Evolutionary conservation across 2,113 vertebrate genomes (phyloP).

Genomic region (Empidonax traillii): DNA sequence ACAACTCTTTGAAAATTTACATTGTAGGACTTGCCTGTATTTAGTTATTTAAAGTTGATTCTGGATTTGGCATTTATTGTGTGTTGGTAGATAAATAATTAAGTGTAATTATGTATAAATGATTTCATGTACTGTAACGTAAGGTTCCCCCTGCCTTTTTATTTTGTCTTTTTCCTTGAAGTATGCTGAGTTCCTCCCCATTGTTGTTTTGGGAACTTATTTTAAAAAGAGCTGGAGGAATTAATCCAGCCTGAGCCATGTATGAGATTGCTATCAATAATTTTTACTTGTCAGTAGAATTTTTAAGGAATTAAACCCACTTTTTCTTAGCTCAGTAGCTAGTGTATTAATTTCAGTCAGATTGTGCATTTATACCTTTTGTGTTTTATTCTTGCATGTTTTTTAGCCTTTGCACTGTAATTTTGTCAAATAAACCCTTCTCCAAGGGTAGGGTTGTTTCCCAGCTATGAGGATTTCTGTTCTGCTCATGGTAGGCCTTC

Average conservation of each 20-base stretch:
- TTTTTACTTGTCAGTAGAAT: background rate
- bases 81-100: background rate
- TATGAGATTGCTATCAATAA: accelerated
- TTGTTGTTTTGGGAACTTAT: background rate
- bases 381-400: background rate
- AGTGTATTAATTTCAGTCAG: background rate
- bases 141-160: background rate
- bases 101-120: background rate
- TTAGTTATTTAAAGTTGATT: background rate
- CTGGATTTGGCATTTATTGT: background rate
- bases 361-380: background rate
- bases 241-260: background rate
- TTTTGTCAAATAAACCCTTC: background rate
- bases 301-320: background rate
- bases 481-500: background rate
- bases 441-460: background rate
- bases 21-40: background rate
- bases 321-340: background rate
- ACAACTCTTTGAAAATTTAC: background rate
- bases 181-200: background rate
- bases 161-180: background rate
- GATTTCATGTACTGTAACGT: background rate
- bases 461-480: background rate
- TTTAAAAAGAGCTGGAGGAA: background rate
- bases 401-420: background rate